Evolutionary conservation across 2,797 vertebrate species (phyloP).

Genomic region (Bryconaethiops microstoma): DNA sequence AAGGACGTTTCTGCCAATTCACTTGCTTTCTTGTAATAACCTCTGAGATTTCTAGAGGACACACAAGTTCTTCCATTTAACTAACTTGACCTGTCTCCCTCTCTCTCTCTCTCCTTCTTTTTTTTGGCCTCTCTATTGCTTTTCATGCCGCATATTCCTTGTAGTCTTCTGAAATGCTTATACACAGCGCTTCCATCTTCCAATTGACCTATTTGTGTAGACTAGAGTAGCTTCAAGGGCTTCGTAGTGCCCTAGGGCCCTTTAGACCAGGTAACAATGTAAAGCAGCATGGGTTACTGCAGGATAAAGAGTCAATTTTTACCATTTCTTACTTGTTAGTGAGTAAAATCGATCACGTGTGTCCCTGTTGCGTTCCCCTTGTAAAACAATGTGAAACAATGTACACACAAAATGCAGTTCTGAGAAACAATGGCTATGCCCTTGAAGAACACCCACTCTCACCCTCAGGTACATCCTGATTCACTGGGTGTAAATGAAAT

Average conservation of each 20-base stretch:
- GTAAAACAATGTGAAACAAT: background rate
- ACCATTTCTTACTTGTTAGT: slow-evolving; percentile 55
- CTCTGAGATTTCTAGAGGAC: slow-evolving; percentile 17
- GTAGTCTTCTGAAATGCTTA: background rate
- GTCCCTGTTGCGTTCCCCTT: slow-evolving; percentile 25
- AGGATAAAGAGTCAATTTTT: slow-evolving; percentile 35
- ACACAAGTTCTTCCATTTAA: slow-evolving; percentile 17
- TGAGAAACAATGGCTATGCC: background rate
- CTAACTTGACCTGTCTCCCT: background rate
- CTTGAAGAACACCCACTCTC: background rate
- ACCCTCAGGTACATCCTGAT: background rate
- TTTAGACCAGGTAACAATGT: slow-evolving; percentile 48
- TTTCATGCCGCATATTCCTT: slow-evolving; percentile 19
- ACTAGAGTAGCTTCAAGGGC: slow-evolving; percentile 11
- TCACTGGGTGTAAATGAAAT: background rate
- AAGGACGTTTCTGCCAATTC: background rate
- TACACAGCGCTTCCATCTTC: slow-evolving; percentile 14
- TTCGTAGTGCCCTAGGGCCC: slow-evolving; percentile 53
- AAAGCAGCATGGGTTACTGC: slow-evolving; percentile 22
- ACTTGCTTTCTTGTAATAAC: background rate
- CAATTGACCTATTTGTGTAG: slow-evolving; percentile 26
- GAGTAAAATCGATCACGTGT: slow-evolving; percentile 59
- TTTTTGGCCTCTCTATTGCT: background rate
- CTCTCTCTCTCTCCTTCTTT: background rate
- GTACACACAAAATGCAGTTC: background rate